Percentiles rank a stretch among this genome's conserved stretches.
These are phyloP conservation scores for Meteorus cinctellus DNA, from an alignment of 2,888 invertebrate genomes.

Conservation along the genomic window DNA sequence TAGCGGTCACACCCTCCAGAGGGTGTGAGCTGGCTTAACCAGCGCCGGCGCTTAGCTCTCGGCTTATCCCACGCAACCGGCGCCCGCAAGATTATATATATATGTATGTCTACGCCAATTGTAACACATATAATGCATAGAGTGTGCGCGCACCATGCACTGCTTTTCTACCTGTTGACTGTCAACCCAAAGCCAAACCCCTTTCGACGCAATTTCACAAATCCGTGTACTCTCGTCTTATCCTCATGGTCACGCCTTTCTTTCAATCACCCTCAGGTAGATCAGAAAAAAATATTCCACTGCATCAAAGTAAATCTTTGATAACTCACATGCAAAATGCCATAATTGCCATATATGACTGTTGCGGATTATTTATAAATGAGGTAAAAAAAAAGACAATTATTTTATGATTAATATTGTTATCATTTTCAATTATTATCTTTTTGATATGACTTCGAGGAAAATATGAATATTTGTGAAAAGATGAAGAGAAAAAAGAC, in stretches of 20 bases:
- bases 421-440: too few relatives aligned
- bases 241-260: slow-evolving; percentile 65
- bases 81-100: not conserved
- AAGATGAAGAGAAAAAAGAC: not conserved
- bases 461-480: too few relatives aligned
- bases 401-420: too few relatives aligned
- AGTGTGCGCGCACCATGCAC: slow-evolving; percentile 30
- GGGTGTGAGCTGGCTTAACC: slow-evolving; percentile 70
- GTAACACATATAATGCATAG: slow-evolving; percentile 4
- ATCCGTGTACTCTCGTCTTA: slow-evolving; percentile 61
- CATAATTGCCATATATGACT: too few relatives aligned
- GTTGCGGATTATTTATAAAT: too few relatives aligned
- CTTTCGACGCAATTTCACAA: slow-evolving; percentile 69
- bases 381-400: too few relatives aligned
- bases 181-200: slow-evolving; percentile 65
- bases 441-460: too few relatives aligned
- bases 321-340: too few relatives aligned
- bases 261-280: not conserved
- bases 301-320: not conserved
- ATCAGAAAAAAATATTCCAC: not conserved
- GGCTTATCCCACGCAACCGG: slow-evolving; percentile 66
- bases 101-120: not conserved
- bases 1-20: slow-evolving; percentile 70
- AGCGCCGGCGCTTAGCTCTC: slow-evolving; percentile 72
- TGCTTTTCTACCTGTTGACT: slow-evolving; percentile 71